phyloP scores from a whole-genome alignment of 2,888 invertebrate genomes.

The Melinopterus prodromus region DNA sequence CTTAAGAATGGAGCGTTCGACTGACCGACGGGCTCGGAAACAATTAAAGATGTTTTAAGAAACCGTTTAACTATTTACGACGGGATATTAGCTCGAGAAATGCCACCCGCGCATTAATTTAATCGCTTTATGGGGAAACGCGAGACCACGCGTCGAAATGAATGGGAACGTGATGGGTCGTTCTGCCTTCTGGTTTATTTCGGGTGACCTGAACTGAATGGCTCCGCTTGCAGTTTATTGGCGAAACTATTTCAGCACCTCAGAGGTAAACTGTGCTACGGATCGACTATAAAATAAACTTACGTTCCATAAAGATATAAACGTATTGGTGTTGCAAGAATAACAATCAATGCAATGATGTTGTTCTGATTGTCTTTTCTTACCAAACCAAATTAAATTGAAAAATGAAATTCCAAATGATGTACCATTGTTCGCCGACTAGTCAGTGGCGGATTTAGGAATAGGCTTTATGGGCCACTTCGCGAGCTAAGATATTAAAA shows the following conservation, averaged over 20 bases:
- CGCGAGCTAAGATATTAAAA: too few species aligned
- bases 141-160: conserved; percentile 6
- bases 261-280: background rate
- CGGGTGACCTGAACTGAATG: background rate
- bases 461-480: too few species aligned
- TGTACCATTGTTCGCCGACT: too few species aligned
- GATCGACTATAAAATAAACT: too few species aligned
- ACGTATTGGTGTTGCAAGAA: too few species aligned
- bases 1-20: conserved; percentile 19
- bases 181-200: background rate
- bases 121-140: conserved; percentile 24
- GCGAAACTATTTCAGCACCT: background rate
- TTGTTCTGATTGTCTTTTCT: too few species aligned
- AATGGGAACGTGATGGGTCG: background rate
- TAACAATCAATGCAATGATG: too few species aligned
- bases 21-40: conserved; percentile 11
- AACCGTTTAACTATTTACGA: conserved; percentile 21
- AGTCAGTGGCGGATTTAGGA: too few species aligned
- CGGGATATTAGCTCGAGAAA: conserved; percentile 23
- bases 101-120: conserved; percentile 25
- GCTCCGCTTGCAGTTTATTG: background rate
- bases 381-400: too few species aligned
- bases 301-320: too few species aligned
- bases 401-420: too few species aligned
- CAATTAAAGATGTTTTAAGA: conserved; percentile 27